Evolutionary conservation across 2,113 vertebrate species (phyloP).

Genomic region (Callopanchax toddi): DNA sequence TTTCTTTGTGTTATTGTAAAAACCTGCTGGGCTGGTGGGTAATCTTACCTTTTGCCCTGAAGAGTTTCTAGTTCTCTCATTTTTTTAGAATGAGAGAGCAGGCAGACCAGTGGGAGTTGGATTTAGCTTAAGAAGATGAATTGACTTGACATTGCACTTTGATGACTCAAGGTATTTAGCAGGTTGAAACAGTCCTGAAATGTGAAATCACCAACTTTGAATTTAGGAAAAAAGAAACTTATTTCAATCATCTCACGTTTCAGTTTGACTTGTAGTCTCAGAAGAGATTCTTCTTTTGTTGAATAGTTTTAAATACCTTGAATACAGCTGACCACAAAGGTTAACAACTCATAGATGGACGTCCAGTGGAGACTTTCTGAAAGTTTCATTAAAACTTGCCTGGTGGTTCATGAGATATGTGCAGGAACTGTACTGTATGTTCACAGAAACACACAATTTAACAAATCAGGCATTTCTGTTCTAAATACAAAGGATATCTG

Average conservation of each 20-base stretch:
- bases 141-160: background rate
- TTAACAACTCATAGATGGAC: too few species aligned
- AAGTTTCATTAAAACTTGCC: too few species aligned
- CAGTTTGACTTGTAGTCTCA: background rate
- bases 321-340: too few species aligned
- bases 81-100: background rate
- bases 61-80: slow-evolving; percentile 18
- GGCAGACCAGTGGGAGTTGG: background rate
- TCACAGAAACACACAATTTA: too few species aligned
- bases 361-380: too few species aligned
- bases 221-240: background rate
- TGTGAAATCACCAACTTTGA: background rate
- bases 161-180: slow-evolving; percentile 1
- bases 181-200: background rate
- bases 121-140: background rate
- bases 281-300: too few species aligned
- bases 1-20: slow-evolving; percentile 2
- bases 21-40: slow-evolving; percentile 30
- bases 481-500: too few species aligned
- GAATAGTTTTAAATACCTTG: too few species aligned
- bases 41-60: slow-evolving; percentile 21
- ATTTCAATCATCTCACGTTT: background rate
- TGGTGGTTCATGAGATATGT: too few species aligned
- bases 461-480: too few species aligned
- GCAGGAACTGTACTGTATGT: background rate